Evolutionary conservation across 2,113 vertebrate species (phyloP).

Genomic region (Sinocyclocheilus maitianheensis): DNA sequence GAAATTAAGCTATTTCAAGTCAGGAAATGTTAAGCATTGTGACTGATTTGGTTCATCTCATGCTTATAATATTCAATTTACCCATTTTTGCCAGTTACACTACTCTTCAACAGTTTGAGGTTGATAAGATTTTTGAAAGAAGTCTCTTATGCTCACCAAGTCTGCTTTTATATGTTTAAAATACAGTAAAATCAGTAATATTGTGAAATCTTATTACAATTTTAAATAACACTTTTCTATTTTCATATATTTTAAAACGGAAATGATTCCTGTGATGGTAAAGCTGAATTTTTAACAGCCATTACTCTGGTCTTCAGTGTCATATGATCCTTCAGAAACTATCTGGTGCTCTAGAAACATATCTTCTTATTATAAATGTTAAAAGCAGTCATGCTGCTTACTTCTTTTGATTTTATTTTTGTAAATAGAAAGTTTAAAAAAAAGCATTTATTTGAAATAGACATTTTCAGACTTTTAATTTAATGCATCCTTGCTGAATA

Average conservation of each 20-base stretch:
- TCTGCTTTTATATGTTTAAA: background rate
- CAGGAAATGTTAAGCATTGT: background rate
- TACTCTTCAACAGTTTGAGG: background rate
- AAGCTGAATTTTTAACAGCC: background rate
- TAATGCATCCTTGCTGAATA: background rate
- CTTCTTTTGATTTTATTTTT: background rate
- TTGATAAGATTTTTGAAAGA: background rate
- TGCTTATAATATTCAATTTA: background rate
- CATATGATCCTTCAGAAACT: background rate
- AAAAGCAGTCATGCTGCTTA: background rate
- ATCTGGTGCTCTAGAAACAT: background rate
- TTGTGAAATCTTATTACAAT: background rate
- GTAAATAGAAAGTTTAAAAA: background rate
- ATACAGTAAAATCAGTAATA: background rate
- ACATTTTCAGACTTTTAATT: background rate
- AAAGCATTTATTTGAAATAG: background rate
- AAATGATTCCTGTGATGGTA: background rate
- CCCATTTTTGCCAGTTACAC: background rate
- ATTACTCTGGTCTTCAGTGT: background rate
- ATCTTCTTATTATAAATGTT: background rate
- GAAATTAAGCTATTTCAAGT: constrained; percentile 13
- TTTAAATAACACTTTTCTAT: background rate
- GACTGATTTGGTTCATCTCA: background rate
- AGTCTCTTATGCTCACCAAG: background rate
- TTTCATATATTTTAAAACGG: background rate